phyloP scores from a whole-genome alignment of 2,797 vertebrate genomes.

The Xiphophorus birchmanni region DNA sequence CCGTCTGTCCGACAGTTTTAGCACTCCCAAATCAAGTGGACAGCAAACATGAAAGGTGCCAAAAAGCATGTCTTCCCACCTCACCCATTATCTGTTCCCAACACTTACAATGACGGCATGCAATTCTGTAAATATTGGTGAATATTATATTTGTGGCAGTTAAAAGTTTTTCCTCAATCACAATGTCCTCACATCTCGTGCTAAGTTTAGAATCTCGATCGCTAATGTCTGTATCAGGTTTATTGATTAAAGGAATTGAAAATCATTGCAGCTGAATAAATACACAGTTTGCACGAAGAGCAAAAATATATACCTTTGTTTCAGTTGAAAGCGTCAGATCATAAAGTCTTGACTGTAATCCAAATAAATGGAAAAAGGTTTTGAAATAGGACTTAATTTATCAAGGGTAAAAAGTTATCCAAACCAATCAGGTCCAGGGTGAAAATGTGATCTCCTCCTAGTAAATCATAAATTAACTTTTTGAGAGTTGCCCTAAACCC shows the following conservation, averaged over 20 bases:
- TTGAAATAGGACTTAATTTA: neutral
- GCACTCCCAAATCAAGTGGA: conserved; percentile 49
- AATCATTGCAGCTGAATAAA: neutral
- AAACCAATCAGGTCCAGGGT: neutral
- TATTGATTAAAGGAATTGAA: neutral
- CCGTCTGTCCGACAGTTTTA: conserved; percentile 47
- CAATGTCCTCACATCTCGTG: neutral
- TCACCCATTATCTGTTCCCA: conserved; percentile 60
- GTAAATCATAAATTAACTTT: neutral
- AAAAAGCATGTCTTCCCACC: conserved; percentile 47
- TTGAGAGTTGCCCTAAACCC: neutral
- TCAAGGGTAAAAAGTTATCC: neutral
- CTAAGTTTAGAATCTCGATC: neutral
- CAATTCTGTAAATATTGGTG: neutral
- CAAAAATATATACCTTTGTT: neutral
- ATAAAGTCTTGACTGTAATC: neutral
- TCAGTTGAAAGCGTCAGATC: neutral
- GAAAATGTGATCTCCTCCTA: neutral
- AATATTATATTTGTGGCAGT: neutral
- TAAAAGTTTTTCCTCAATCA: neutral
- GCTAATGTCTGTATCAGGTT: neutral
- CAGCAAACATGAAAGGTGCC: conserved; percentile 62
- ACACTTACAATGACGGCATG: neutral
- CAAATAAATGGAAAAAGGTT: neutral
- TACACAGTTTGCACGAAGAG: neutral